A percentile compares a stretch with the other conserved stretches of the same genome.
These are phyloP conservation scores for Temnothorax rugatulus DNA, from an alignment of 2,888 invertebrate species.

Conservation along the genomic window DNA sequence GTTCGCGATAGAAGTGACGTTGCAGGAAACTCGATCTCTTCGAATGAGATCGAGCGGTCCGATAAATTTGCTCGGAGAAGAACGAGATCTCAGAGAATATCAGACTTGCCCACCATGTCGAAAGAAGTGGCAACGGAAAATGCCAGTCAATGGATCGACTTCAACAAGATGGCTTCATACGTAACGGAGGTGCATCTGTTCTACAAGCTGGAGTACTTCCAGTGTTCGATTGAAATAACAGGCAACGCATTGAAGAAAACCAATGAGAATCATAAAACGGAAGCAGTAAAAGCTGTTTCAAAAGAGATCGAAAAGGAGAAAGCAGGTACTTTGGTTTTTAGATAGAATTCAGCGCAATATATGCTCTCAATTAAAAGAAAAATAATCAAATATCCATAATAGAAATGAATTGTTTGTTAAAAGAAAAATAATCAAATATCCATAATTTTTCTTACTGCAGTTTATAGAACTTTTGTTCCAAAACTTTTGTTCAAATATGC, in stretches of 20 bases:
- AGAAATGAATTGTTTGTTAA: no score
- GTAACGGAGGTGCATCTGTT: conserved; percentile 73
- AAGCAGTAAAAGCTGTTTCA: neutral
- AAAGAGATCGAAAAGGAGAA: conserved; percentile 18
- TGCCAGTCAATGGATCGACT: conserved; percentile 76
- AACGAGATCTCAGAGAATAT: neutral
- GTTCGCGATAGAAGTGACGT: neutral
- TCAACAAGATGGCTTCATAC: conserved; percentile 73
- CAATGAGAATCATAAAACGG: neutral
- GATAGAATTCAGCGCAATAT: neutral
- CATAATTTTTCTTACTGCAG: neutral
- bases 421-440: neutral
- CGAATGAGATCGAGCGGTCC: neutral
- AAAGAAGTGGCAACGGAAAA: conserved; percentile 35
- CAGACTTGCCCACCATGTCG: neutral
- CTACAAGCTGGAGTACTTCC: conserved; percentile 75
- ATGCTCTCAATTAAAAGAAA: neutral
- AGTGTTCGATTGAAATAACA: conserved; percentile 63
- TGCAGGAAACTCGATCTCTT: neutral
- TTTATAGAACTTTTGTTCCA: neutral
- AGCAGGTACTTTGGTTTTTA: neutral
- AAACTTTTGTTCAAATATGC: neutral
- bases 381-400: neutral
- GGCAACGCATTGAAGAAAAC: conserved; percentile 7
- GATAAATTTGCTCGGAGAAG: conserved; percentile 25